Evolutionary conservation across 2,797 vertebrate species (phyloP), one percentile per base, ranked within the genome.

Genomic region (Apodemus agrarius): DNA sequence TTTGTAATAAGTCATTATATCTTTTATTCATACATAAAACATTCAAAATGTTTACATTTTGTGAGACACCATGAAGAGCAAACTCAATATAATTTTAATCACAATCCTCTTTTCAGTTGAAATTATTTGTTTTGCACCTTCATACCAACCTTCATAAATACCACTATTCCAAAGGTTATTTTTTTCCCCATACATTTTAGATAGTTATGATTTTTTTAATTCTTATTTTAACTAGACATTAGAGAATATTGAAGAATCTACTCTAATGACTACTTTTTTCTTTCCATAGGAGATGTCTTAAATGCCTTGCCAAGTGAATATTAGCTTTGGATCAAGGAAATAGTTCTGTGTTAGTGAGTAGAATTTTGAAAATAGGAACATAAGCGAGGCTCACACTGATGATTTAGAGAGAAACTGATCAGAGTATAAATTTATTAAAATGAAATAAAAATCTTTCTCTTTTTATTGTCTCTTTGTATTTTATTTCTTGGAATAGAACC

Each of bases 221-320:
- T 96, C 29, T 83, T 88, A 9, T 76, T 96, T 96, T 88, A 97
- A 97, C 92, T 96, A 94, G 46, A 59, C 7, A 90, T 96, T 65
- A 95, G 61, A 97, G 52, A 93, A 96, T 93, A 92, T 57, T 89
- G 63, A 93, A 95, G 92, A 94, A 72, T 69, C 26, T 40, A 11
- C 67, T 91, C 11, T 92, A 94, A 90, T 93, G 52, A 96, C 1
- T 12, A 61, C 59, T 78, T 84, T 13, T 49, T n/a, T 37, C 54
- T 24, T 91, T 81, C 19, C 40, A 34, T 21, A 26, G 92, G 24
- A 83, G 29, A 94, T 83, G 26, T 49, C 84, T 96, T 91, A 90
- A 95, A 37, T 34, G 54, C 81, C 12, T 88, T 96, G 82, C 52
- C 54, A 89, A 94, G 4, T 89, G 11, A 74, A 6, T 54, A 69